Percentiles rank a stretch among this genome's conserved stretches.
Conservation (phyloP, 2,113 vertebrate species). For the mouse (Mus musculus) region DNA sequence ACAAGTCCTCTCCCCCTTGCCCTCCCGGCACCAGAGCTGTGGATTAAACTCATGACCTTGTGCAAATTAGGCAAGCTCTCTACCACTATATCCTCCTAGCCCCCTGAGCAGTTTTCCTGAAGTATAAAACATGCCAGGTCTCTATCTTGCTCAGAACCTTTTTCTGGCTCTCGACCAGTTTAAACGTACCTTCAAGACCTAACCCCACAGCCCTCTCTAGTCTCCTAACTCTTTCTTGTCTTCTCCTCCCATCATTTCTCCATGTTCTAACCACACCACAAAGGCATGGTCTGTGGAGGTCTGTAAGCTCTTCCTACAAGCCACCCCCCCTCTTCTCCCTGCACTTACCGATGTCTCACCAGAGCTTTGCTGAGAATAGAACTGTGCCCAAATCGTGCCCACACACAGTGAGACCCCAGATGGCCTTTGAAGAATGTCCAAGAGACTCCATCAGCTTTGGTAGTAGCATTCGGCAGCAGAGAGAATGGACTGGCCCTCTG, state of each 20-base stretch:
- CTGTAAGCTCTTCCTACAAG: not conserved
- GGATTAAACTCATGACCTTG: not conserved
- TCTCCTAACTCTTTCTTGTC: not conserved
- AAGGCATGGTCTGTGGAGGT: no score
- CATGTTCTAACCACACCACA: not conserved
- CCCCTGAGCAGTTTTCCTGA: not conserved
- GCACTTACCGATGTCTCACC: not conserved
- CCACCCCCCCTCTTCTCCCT: not conserved
- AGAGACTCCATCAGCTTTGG: not conserved
- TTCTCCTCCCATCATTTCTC: not conserved
- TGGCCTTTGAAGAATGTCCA: not conserved
- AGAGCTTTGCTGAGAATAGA: not conserved
- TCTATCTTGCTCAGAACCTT: not conserved
- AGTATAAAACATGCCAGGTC: not conserved
- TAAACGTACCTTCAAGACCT: not conserved
- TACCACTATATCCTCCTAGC: not conserved
- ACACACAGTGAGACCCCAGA: not conserved
- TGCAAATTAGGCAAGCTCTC: not conserved
- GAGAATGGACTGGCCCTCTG: not conserved
- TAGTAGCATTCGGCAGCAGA: not conserved
- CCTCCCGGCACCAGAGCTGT: not conserved
- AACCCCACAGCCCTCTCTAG: not conserved
- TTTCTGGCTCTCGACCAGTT: not conserved
- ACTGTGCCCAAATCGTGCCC: not conserved
- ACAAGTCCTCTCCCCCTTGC: not conserved